Evolutionary conservation across 2,113 vertebrate genomes (phyloP).

Genomic region (Gasterosteus aculeatus): DNA sequence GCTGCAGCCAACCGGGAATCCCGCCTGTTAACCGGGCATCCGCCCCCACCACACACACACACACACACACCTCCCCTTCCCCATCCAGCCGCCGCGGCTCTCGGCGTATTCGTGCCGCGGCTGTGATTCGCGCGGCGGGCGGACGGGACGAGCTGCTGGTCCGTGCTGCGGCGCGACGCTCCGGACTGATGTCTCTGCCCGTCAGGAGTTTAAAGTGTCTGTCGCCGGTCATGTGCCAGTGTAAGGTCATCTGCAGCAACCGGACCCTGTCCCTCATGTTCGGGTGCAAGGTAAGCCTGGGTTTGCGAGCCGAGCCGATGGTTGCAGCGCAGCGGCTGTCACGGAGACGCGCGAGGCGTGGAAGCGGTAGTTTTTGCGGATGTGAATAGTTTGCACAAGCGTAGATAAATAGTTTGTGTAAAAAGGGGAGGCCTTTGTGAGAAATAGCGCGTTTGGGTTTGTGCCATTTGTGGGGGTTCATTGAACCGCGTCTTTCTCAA

Average conservation of each 20-base stretch:
- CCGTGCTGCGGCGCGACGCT: slow-evolving; percentile 57
- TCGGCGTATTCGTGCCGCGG: slow-evolving; percentile 26
- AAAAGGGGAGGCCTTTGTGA: slow-evolving; percentile 20
- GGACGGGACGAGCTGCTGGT: slow-evolving; percentile 49
- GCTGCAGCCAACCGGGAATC: slow-evolving; percentile 8
- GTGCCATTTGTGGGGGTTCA: not conserved
- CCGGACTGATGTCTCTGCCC: slow-evolving; percentile 81
- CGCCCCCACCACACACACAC: not conserved
- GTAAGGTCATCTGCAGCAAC: slow-evolving; percentile 88
- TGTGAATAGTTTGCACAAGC: no score
- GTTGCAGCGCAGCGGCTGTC: not conserved
- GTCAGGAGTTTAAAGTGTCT: slow-evolving; percentile 84
- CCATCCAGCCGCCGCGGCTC: slow-evolving; percentile 24
- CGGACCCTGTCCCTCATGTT: slow-evolving; percentile 87
- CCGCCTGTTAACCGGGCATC: slow-evolving; percentile 30
- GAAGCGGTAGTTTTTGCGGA: not conserved
- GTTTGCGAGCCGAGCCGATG: not conserved
- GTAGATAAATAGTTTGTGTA: not conserved
- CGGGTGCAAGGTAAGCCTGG: slow-evolving; percentile 84
- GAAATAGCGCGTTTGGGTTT: slow-evolving; percentile 5
- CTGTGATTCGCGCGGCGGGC: slow-evolving; percentile 45
- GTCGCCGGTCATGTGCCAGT: slow-evolving; percentile 87
- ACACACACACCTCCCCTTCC: not conserved
- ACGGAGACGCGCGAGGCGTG: not conserved
- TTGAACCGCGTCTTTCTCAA: slow-evolving; percentile 22